Base-by-base conservation (phyloP, 2,113 vertebrate species). In the Nesoenas mayeri region DNA sequence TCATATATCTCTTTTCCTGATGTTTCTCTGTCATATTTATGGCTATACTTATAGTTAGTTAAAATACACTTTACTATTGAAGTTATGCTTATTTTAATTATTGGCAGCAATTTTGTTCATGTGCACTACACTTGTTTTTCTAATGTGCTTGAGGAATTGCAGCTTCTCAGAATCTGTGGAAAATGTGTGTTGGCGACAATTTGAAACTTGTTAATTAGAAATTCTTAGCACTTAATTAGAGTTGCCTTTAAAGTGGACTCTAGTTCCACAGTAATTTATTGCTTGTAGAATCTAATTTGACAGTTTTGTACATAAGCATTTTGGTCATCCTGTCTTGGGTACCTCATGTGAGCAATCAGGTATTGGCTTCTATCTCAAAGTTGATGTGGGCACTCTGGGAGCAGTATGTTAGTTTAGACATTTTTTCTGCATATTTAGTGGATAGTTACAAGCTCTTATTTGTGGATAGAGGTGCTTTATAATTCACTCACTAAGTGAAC, bases 171-270 rank as follows among this genome's bases (percentile, higher is more conserved):
- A 90, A 48, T 84, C 56, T 67, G 20, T 32, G 56, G 51, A 48
- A 90, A 67, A 56, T 53, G 18, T 0, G 0, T 29, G 31, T 62
- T 88, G 56, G n/a, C 0, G 0, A 44, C 24, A 65, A 65, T 69
- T 21, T 71, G 67, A 71, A 74, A 88, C 24, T 79, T 29, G 25
- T 67, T 92, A 74, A 91, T 93, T 92, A 78, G 32, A 48, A 88
- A 78, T 74, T 70, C 50, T 86, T 78, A 82, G 67, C 67, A 34
- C 13, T 88, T 90, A 74, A 88, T 91, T 94, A 69, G 67, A 88
- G 67, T 78, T 95, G 28, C 18, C n/a, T 73, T 90, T 78, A 86
- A 67, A 93, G 48, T 64, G 17, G 48, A 57, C 69, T 16, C 53
- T 74, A 12, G 12, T 88, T 83, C 50, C 60, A 31, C 22, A 6